Percentiles rank a stretch among this genome's conserved stretches.
Evolutionary conservation across 2,888 invertebrate species (phyloP).

Genomic region (Colostygia pectinataria): DNA sequence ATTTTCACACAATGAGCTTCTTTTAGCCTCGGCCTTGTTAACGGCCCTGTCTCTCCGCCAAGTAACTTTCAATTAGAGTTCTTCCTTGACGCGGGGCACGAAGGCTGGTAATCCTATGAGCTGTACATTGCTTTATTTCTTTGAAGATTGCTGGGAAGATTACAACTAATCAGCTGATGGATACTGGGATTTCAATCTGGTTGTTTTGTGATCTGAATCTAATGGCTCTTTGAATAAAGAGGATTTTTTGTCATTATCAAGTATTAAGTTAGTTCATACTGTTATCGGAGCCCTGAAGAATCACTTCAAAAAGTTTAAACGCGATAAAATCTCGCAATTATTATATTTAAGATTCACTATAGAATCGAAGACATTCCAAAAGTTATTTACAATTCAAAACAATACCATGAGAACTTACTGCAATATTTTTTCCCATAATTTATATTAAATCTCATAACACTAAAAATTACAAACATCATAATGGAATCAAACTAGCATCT

Average conservation of each 20-base stretch:
- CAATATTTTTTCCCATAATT: neutral
- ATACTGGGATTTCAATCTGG: slow-evolving; percentile 1
- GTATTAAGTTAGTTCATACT: too few relatives aligned
- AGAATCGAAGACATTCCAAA: too few relatives aligned
- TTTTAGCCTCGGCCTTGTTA: slow-evolving; percentile 40
- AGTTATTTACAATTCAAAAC: too few relatives aligned
- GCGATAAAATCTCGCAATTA: too few relatives aligned
- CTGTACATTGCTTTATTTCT: slow-evolving; percentile 20
- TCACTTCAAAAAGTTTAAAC: too few relatives aligned
- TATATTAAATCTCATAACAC: neutral
- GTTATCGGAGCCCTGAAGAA: too few relatives aligned
- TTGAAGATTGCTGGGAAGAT: slow-evolving; percentile 19
- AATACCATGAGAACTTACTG: slow-evolving; percentile 1
- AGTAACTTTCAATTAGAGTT: slow-evolving; percentile 60
- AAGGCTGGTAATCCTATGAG: slow-evolving; percentile 27
- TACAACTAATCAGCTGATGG: slow-evolving; percentile 16
- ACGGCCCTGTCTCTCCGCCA: slow-evolving; percentile 50
- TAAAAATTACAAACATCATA: neutral
- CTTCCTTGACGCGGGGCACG: slow-evolving; percentile 37
- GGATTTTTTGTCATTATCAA: neutral
- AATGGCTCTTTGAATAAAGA: neutral
- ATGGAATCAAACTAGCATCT: neutral
- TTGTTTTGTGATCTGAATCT: slow-evolving; percentile 4
- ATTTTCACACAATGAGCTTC: too few relatives aligned
- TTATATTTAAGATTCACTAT: too few relatives aligned